A percentile compares a stretch with the other conserved stretches of the same genome.
phyloP scores from a whole-genome alignment of 2,113 vertebrate genomes.

The Zosterops pallidus region DNA sequence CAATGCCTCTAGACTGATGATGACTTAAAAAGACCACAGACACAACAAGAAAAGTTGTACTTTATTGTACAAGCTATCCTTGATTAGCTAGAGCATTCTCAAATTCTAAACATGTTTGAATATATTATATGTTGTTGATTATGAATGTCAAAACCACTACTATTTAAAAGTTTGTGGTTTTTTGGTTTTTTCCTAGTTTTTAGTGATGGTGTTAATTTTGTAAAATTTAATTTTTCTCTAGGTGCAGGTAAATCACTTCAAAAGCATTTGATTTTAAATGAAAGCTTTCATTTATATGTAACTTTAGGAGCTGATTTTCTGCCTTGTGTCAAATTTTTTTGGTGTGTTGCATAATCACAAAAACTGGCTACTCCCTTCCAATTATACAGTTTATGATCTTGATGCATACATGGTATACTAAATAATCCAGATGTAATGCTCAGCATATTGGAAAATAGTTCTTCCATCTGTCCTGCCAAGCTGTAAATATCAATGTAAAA shows the following conservation, averaged over 20 bases:
- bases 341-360: background rate
- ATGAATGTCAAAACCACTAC: background rate
- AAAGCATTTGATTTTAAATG: background rate
- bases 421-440: slow-evolving; percentile 24
- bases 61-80: background rate
- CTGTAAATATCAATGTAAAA: background rate
- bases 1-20: background rate
- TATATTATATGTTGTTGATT: background rate
- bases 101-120: background rate
- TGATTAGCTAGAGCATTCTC: background rate
- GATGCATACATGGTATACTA: background rate
- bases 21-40: background rate
- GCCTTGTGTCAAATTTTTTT: background rate
- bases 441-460: slow-evolving; percentile 5
- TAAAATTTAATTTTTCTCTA: background rate
- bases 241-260: background rate
- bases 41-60: background rate
- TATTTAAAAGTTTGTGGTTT: background rate
- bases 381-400: background rate
- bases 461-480: background rate
- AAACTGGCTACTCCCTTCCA: background rate
- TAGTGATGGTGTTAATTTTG: background rate
- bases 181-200: background rate
- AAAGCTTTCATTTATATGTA: background rate
- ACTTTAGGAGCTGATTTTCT: background rate